phyloP scores from a whole-genome alignment of 2,888 invertebrate genomes.

The Choreutis nemorana region DNA sequence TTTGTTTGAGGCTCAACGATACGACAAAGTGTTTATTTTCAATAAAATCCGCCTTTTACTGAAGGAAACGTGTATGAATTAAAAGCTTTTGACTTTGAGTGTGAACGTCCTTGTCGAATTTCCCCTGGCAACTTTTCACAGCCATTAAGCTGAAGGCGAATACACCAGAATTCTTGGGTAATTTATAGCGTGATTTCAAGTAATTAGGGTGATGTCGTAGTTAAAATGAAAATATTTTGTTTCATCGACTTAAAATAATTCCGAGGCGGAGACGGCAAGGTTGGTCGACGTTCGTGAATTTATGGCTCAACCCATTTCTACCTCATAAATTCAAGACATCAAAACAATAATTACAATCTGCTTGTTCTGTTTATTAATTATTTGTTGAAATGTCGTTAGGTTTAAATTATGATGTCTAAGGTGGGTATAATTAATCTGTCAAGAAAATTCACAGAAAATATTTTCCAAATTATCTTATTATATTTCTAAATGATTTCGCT shows the following conservation, averaged over 20 bases:
- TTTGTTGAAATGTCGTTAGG: no score
- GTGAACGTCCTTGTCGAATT: conserved; percentile 34
- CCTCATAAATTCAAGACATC: conserved; percentile 65
- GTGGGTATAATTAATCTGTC: no score
- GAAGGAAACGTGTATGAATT: conserved; percentile 41
- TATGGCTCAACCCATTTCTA: conserved; percentile 61
- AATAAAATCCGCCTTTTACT: conserved; percentile 39
- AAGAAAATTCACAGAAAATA: no score
- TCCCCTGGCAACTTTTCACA: conserved; percentile 43
- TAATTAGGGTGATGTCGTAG: conserved; percentile 49
- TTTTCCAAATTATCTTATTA: no score
- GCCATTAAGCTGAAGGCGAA: conserved; percentile 31
- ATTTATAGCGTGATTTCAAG: conserved; percentile 51
- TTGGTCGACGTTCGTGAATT: conserved; percentile 48
- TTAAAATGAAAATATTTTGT: conserved; percentile 51
- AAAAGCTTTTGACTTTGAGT: conserved; percentile 37
- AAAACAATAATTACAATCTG: no score
- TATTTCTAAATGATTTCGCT: no score
- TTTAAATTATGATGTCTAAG: no score
- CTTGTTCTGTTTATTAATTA: no score
- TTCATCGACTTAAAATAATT: conserved; percentile 59
- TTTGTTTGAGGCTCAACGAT: conserved; percentile 15
- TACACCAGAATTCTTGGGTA: conserved; percentile 45
- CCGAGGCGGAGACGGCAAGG: conserved; percentile 44
- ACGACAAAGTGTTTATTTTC: conserved; percentile 32